Conservation (phyloP, 1,140 invertebrate species). For the Probaryconus sp. region DNA sequence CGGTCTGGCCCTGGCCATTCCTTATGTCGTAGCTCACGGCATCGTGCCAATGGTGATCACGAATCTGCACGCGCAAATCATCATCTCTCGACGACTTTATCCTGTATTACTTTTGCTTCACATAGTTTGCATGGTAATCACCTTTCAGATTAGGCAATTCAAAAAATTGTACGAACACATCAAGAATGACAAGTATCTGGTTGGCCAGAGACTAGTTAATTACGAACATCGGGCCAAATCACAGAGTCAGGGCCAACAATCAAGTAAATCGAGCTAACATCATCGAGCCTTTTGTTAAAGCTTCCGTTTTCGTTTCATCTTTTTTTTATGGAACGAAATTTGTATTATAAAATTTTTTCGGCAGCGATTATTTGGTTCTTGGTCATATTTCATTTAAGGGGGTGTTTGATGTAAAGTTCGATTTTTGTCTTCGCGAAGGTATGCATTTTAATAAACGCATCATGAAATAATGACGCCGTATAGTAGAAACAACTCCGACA, state of each 20-base stretch:
- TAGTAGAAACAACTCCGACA: background rate
- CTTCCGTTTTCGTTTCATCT: background rate
- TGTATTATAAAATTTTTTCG: slow-evolving; percentile 9
- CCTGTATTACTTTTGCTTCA: slow-evolving; percentile 89
- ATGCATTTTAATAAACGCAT: background rate
- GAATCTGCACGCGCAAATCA: slow-evolving; percentile 85
- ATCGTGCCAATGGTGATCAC: slow-evolving; percentile 89
- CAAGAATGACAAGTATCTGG: slow-evolving; percentile 99
- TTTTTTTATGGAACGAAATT: background rate
- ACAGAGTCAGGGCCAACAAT: slow-evolving; percentile 73
- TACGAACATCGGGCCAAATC: slow-evolving; percentile 90
- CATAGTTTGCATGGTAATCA: slow-evolving; percentile 83
- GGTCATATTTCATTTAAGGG: no score
- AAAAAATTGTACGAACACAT: slow-evolving; percentile 97
- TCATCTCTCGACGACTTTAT: slow-evolving; percentile 93
- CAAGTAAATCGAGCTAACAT: slow-evolving; percentile 70
- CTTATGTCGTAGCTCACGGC: slow-evolving; percentile 92
- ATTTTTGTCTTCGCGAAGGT: no score
- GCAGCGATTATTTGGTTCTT: no score
- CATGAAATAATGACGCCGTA: background rate
- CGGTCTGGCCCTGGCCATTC: slow-evolving; percentile 91
- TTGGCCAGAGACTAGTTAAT: slow-evolving; percentile 95
- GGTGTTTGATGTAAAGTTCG: no score
- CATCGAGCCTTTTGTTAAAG: background rate
- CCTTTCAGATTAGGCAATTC: slow-evolving; percentile 93